Base-by-base conservation (phyloP, 2,113 vertebrate species). In the Abramis brama region DNA sequence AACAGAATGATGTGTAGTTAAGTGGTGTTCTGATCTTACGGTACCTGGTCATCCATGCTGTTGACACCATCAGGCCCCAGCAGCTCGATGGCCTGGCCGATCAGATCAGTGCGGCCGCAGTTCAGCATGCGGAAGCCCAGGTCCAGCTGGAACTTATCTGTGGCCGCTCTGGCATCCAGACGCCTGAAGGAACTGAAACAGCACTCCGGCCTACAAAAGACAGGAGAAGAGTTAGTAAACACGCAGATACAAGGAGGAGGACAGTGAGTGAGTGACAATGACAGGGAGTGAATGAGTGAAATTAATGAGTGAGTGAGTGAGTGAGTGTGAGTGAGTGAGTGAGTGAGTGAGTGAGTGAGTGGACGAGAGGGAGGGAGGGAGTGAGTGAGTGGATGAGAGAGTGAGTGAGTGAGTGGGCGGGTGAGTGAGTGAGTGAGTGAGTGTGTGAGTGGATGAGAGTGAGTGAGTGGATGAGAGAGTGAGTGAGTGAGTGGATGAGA, bases 101-200 rank as follows among this genome's bases (percentile, higher is more conserved):
- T 97, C 85, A 99, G 96, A 87, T 99, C 98, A 0, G 98, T 99
- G 90, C 98, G 96, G 15, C 98, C 98, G 0, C 98, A 99, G 94
- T 97, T 99, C 23, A 99, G 95, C 98, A 99, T 99, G 71, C 98
- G 96, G 82, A 99, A 99, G 13, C 98, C 98, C 91, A 99, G 93
- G 77, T 99, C 98, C 77, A 99, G 96, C 90, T 96, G 97, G 94
- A 99, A 99, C 91, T 96, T 97, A 74, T 97, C 97, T 1, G 97
- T 97, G 68, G 98, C 98, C 1, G 97, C 97, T 83, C 93, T 97
- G 83, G 98, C 97, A 23, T 99, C 98, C 91, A 99, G 94, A 25
- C 98, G 96, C 90, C 97, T 95, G 91, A 98, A 98, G 77, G 98
- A 98, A 86, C 97, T 98, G 52, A 98, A 98, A 90, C 97, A 99